Evolutionary conservation across 2,113 vertebrate species (phyloP).

Genomic region (Columba livia): DNA sequence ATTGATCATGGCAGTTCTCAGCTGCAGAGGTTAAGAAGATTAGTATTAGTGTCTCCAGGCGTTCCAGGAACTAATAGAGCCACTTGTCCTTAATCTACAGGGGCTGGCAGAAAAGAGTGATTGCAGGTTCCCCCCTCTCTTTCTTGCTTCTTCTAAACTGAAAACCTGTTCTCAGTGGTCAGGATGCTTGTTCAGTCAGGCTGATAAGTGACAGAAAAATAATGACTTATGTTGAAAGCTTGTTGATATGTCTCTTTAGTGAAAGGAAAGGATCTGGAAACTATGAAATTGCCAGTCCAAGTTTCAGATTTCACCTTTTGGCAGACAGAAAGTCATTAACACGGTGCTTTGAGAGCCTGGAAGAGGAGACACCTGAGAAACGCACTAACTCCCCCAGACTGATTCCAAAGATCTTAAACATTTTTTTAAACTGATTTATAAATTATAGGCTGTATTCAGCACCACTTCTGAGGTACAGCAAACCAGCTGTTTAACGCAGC

Average conservation of each 20-base stretch:
- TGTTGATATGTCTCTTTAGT: neutral
- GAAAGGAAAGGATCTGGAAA: conserved; percentile 19
- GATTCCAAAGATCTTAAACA: neutral
- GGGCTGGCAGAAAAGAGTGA: neutral
- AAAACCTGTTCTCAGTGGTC: neutral
- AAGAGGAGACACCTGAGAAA: conserved; percentile 8
- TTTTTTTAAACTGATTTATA: neutral
- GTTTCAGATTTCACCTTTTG: neutral
- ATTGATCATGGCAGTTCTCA: conserved; percentile 94
- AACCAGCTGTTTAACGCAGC: conserved; percentile 6
- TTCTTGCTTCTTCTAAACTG: neutral
- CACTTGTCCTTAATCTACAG: neutral
- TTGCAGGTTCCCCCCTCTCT: neutral
- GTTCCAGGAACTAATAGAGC: neutral
- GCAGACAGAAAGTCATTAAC: conserved; percentile 35
- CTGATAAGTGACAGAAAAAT: neutral
- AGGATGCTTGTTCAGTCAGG: neutral
- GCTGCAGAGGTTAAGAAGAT: conserved; percentile 72
- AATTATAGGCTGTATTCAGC: conserved; percentile 11
- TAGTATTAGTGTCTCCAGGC: neutral
- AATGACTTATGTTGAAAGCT: neutral
- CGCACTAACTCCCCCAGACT: neutral
- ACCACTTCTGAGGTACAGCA: neutral
- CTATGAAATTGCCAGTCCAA: neutral
- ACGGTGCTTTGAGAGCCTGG: neutral